Evolutionary conservation across 1,140 invertebrate genomes (phyloP), one percentile per base, ranked within the genome.

Genomic region (Tetragonula clypearis): DNA sequence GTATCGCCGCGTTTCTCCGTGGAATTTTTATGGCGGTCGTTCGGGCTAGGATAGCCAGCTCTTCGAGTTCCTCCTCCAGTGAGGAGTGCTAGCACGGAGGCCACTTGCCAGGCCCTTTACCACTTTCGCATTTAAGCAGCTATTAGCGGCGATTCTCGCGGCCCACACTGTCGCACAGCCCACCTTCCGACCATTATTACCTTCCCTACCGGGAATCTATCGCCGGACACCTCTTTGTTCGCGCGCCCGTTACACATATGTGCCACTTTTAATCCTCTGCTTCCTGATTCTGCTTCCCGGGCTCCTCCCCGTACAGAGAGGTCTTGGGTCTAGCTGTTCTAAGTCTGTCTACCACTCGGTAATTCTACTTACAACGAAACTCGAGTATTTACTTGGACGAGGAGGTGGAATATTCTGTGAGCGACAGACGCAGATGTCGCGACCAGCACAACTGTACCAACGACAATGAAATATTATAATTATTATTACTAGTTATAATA

Each of bases 121-220:
- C 84, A 89, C 79, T 89, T 88, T 88, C 78, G 74, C 80, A 77
- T 89, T 89, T 89, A 89, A 89, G 77, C 87, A 77, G 80, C 84
- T 88, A 89, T 89, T 89, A 89, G 88, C 73, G 74, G 78, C 74
- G 87, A 89, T 89, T 88, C 87, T 88, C 79, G 79, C 72, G 26
- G 11, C 35, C 58, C 35, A 78, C 26, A 21, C 56, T 41, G 23
- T 66, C 9, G n/a, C 23, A 62, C 75, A 56, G 26, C 73, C 72
- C 56, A 49, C 49, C 66, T 30, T 73, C 26, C 26, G n/a, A 84
- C 49, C 71, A 78, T 85, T 62, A 55, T 71, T 78, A 77, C 60
- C 79, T 41, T 88, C 62, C 55, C n/a, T 66, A 26, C 81, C 21
- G 73, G 15, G 74, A 83, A 84, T 78, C 75, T 71, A 68, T 78